phyloP scores from a whole-genome alignment of 2,888 invertebrate genomes.

The Strigamia maritima region DNA sequence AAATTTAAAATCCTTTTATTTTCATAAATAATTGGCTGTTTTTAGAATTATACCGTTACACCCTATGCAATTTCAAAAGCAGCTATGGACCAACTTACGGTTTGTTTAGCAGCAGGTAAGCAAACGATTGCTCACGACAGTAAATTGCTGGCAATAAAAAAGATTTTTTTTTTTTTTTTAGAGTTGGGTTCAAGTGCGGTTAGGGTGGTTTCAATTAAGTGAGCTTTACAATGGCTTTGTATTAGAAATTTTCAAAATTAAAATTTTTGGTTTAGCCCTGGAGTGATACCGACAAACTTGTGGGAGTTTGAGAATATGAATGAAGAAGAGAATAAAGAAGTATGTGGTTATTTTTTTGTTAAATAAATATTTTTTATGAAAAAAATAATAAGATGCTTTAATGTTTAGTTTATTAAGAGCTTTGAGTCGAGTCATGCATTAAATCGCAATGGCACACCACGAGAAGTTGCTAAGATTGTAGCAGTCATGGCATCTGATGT shows the following conservation, averaged over 20 bases:
- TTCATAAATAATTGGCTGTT: not conserved
- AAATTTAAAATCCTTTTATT: no score
- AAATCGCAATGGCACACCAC: not conserved
- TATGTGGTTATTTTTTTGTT: not conserved
- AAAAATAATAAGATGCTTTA: not conserved
- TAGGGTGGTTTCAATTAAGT: conserved; percentile 26
- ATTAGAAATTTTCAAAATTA: not conserved
- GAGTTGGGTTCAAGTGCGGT: conserved; percentile 15
- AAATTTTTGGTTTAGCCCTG: conserved; percentile 8
- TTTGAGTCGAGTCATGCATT: conserved; percentile 5
- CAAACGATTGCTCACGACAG: not conserved
- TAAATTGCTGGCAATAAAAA: not conserved
- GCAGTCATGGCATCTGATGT: not conserved
- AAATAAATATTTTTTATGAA: not conserved
- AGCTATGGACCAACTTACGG: conserved; percentile 31
- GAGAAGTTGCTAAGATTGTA: conserved; percentile 21
- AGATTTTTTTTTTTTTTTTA: not conserved
- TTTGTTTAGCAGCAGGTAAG: conserved; percentile 36
- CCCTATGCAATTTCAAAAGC: conserved; percentile 35
- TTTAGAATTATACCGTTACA: conserved; percentile 8
- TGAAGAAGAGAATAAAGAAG: conserved; percentile 10
- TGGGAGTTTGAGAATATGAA: conserved; percentile 15
- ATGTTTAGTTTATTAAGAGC: not conserved
- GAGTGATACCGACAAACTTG: conserved; percentile 3
- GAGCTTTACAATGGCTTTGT: not conserved